Conservation (phyloP, 2,113 vertebrate species). For the Percopsis transmontana region DNA sequence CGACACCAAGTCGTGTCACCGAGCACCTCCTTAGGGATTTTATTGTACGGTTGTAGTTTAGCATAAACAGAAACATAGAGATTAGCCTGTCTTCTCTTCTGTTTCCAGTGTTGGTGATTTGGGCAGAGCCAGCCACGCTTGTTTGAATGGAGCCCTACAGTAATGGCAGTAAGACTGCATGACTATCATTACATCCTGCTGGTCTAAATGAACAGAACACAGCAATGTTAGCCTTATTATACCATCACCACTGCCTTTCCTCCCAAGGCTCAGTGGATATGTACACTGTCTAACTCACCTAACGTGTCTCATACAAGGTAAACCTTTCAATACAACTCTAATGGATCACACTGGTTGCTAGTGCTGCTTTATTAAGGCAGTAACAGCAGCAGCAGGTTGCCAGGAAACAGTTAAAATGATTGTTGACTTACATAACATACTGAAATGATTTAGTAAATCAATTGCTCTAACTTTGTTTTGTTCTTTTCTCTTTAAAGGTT, state of each 20-base stretch:
- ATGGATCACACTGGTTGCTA: not conserved
- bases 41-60: not conserved
- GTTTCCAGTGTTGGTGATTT: not conserved
- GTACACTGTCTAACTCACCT: no score
- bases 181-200: constrained; percentile 5
- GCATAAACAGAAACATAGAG: not conserved
- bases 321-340: not conserved
- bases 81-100: not conserved
- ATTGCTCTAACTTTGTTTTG: not conserved
- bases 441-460: no score
- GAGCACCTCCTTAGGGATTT: not conserved
- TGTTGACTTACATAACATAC: no score
- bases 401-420: no score
- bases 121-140: not conserved
- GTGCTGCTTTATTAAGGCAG: no score
- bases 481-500: not conserved
- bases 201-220: constrained; percentile 17
- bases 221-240: no score
- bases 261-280: no score
- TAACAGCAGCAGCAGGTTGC: no score
- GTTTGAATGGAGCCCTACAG: not conserved
- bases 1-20: not conserved
- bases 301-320: no score
- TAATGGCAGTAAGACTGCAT: not conserved
- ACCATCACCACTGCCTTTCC: not conserved